These are phyloP conservation scores for Nesidiocoris tenuis DNA, from an alignment of 2,888 invertebrate genomes.

Conservation along the genomic window DNA sequence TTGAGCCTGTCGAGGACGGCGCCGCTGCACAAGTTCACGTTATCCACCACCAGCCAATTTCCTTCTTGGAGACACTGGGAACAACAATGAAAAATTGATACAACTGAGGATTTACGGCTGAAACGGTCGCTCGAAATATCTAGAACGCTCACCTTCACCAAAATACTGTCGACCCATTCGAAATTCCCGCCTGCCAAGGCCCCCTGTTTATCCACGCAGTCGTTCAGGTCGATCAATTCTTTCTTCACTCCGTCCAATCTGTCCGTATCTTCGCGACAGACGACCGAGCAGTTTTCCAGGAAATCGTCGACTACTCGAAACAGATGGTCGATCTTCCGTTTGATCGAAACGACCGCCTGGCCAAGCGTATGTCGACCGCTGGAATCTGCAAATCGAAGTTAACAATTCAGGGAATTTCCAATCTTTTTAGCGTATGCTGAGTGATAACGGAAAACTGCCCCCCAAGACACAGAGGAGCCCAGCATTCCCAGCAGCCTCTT, in stretches of 20 bases:
- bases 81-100: too few species aligned
- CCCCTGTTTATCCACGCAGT: slow-evolving; percentile 33
- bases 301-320: background rate
- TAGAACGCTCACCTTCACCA: slow-evolving; percentile 75
- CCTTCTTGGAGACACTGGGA: slow-evolving; percentile 72
- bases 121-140: too few species aligned
- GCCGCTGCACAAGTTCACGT: slow-evolving; percentile 93
- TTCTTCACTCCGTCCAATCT: background rate
- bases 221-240: background rate
- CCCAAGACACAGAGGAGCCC: too few species aligned
- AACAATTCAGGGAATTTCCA: too few species aligned
- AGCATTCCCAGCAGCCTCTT: too few species aligned
- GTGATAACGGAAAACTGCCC: too few species aligned
- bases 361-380: slow-evolving; percentile 18
- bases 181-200: slow-evolving; percentile 74
- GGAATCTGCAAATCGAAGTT: slow-evolving; percentile 11
- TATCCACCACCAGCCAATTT: slow-evolving; percentile 82
- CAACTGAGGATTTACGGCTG: too few species aligned
- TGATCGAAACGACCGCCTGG: slow-evolving; percentile 20
- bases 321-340: slow-evolving; percentile 17
- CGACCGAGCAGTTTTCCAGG: background rate
- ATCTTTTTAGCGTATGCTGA: too few species aligned
- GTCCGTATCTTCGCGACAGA: background rate
- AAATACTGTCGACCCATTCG: slow-evolving; percentile 87
- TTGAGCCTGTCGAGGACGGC: slow-evolving; percentile 96